Conservation (phyloP, 2,797 vertebrate genomes). For the Centropyge bicolor region DNA sequence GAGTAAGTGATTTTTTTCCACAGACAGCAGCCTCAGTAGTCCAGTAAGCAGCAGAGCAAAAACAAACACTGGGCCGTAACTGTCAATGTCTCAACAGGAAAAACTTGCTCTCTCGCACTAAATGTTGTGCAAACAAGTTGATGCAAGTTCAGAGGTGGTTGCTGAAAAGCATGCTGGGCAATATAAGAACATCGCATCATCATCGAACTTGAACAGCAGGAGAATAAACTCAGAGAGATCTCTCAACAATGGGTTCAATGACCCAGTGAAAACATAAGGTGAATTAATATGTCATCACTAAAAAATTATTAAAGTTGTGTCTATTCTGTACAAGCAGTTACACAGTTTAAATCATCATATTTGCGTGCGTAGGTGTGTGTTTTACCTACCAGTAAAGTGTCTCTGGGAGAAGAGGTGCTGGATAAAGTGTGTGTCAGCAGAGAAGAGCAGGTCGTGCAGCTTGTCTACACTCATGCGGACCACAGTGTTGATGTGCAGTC, state of each 20-base stretch:
- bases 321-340: neutral
- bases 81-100: constrained; percentile 61
- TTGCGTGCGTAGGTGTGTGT: neutral
- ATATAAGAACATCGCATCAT: neutral
- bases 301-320: neutral
- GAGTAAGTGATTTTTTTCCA: neutral
- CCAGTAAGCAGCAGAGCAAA: constrained; percentile 10
- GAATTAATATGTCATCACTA: neutral
- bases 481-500: constrained; percentile 89
- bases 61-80: constrained; percentile 28
- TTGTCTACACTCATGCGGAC: constrained; percentile 90
- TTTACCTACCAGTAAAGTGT: constrained; percentile 89
- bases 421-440: constrained; percentile 90
- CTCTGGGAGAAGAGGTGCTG: constrained; percentile 90
- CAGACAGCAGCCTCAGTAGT: neutral
- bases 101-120: constrained; percentile 51
- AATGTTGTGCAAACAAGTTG: constrained; percentile 42
- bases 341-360: neutral
- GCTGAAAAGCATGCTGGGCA: neutral
- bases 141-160: constrained; percentile 35
- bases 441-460: constrained; percentile 92
- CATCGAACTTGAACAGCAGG: neutral
- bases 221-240: neutral
- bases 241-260: neutral
- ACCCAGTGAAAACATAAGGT: neutral